Conservation (phyloP, 2,888 invertebrate genomes). For the Chelonus formosanus region DNA sequence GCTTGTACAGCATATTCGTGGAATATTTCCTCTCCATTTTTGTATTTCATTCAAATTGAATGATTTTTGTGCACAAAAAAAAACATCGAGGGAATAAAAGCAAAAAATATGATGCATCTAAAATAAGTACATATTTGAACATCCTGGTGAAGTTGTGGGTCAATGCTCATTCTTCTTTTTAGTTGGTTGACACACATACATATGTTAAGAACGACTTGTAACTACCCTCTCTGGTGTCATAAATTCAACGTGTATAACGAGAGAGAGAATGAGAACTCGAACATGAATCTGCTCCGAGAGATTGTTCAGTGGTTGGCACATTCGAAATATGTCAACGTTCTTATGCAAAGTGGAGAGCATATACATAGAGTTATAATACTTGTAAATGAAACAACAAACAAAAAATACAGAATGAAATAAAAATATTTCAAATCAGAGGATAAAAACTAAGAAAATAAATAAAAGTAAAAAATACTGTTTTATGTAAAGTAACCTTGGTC, state of each 20-base stretch:
- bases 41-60: too few relatives aligned
- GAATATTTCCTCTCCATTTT: too few relatives aligned
- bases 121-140: too few relatives aligned
- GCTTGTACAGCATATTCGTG: too few relatives aligned
- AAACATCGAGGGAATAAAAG: too few relatives aligned
- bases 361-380: not conserved
- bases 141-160: constrained; percentile 12
- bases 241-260: constrained; percentile 29
- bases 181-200: constrained; percentile 29
- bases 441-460: too few relatives aligned
- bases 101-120: too few relatives aligned
- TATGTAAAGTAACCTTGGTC: too few relatives aligned
- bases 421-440: not conserved
- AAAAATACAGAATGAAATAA: constrained; percentile 30
- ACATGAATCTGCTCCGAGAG: not conserved
- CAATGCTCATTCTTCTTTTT: constrained; percentile 17
- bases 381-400: constrained; percentile 18
- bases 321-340: constrained; percentile 21
- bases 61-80: too few relatives aligned
- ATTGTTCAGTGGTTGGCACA: constrained; percentile 4
- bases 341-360: not conserved
- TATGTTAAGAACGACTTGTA: constrained; percentile 24
- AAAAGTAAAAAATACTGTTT: too few relatives aligned
- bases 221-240: constrained; percentile 31
- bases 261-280: not conserved